phyloP scores from a whole-genome alignment of 2,888 invertebrate species.

The Merodon equestris region DNA sequence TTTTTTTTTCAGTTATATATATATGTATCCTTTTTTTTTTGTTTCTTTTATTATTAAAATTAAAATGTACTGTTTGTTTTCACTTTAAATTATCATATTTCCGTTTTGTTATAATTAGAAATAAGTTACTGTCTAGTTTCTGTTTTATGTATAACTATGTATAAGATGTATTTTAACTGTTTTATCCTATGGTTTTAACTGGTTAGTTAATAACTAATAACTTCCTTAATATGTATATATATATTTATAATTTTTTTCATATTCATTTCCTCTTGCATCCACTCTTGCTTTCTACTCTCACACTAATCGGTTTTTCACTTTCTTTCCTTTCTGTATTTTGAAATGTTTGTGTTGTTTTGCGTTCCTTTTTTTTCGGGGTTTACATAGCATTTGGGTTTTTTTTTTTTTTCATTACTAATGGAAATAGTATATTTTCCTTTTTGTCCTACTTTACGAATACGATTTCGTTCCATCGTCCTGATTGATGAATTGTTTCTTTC shows the following conservation, averaged over 20 bases:
- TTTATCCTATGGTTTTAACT: constrained; percentile 58
- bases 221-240: constrained; percentile 46
- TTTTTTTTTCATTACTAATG: too few species aligned
- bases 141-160: constrained; percentile 75
- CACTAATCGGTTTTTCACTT: constrained; percentile 52
- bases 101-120: constrained; percentile 51
- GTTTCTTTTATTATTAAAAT: constrained; percentile 55
- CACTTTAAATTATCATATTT: constrained; percentile 66
- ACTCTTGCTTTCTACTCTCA: constrained; percentile 34
- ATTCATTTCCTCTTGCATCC: constrained; percentile 15
- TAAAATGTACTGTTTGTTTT: constrained; percentile 61
- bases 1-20: constrained; percentile 36
- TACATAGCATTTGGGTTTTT: too few species aligned
- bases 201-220: constrained; percentile 59
- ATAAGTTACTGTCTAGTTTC: constrained; percentile 70
- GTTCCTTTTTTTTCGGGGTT: constrained; percentile 42
- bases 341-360: constrained; percentile 29
- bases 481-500: too few species aligned
- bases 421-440: too few species aligned
- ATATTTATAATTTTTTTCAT: constrained; percentile 51
- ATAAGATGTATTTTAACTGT: constrained; percentile 59
- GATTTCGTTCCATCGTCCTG: too few species aligned
- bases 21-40: too few species aligned
- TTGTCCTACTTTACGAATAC: too few species aligned
- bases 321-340: constrained; percentile 30